Conservation (phyloP, 1,140 invertebrate species). For the Cardiocondyla obscurior region DNA sequence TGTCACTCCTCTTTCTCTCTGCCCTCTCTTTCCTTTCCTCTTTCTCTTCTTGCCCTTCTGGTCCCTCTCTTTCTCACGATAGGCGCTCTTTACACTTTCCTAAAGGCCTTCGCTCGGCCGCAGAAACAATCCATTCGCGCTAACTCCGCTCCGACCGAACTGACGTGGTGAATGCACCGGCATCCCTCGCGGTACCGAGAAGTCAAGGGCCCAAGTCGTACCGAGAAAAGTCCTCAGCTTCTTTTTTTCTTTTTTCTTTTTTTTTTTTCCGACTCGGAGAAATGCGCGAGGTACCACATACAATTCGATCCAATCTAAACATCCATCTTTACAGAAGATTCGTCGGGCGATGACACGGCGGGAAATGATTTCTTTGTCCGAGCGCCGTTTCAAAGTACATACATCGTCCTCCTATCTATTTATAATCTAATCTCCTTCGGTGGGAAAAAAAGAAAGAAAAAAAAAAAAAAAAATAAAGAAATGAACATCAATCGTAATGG, state of each 20-base stretch:
- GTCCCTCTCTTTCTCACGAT: constrained; percentile 10
- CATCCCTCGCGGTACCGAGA: constrained; percentile 22
- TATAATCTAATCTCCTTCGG: background rate
- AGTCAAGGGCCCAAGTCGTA: constrained; percentile 37
- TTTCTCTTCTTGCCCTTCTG: background rate
- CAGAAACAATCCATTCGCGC: constrained; percentile 70
- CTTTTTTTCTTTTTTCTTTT: no score
- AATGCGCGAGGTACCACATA: background rate
- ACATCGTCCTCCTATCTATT: background rate
- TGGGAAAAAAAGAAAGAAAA: no score
- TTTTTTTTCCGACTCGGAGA: constrained; percentile 26
- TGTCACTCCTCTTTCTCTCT: constrained; percentile 31
- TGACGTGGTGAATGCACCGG: constrained; percentile 19
- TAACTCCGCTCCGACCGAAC: constrained; percentile 59
- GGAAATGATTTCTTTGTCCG: background rate
- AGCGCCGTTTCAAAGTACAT: background rate
- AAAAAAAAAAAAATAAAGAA: no score
- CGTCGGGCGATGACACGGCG: background rate
- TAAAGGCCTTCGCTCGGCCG: constrained; percentile 55
- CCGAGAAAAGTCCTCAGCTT: constrained; percentile 20
- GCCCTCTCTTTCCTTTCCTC: background rate
- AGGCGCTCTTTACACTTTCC: constrained; percentile 69
- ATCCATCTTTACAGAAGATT: background rate
- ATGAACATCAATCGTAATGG: background rate
- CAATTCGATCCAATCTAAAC: constrained; percentile 4